A percentile compares a stretch with the other conserved stretches of the same genome.
Evolutionary conservation across 1,140 invertebrate genomes (phyloP).

Genomic region (Brachionus koreanus): DNA sequence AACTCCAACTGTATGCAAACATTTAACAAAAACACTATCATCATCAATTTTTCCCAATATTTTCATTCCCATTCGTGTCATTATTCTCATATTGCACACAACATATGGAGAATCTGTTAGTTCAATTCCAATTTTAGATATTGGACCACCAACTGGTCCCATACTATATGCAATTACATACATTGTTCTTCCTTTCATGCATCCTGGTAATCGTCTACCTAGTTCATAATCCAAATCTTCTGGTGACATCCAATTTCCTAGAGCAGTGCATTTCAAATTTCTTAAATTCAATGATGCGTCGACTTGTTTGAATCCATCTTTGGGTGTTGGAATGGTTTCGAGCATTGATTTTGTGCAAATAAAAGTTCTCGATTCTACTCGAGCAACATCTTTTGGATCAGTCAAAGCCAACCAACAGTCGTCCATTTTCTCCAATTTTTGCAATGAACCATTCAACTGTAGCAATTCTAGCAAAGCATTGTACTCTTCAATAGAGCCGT

Average conservation of each 20-base stretch:
- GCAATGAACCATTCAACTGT: conserved; percentile 67
- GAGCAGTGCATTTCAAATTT: conserved; percentile 52
- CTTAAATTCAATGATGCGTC: not conserved
- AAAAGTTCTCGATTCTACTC: conserved; percentile 91
- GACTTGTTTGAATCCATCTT: conserved; percentile 49
- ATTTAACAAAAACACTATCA: conserved; percentile 63
- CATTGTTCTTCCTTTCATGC: conserved; percentile 96
- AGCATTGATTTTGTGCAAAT: conserved; percentile 77
- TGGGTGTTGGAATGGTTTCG: conserved; percentile 76
- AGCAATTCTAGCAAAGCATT: conserved; percentile 62
- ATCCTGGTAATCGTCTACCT: no score
- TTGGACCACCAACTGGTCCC: conserved; percentile 88
- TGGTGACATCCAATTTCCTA: no score
- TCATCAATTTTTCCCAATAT: conserved; percentile 49
- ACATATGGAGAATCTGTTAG: conserved; percentile 96
- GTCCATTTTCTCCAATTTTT: conserved; percentile 78
- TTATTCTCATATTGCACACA: no score
- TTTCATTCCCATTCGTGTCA: no score
- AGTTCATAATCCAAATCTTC: no score
- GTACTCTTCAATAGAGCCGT: conserved; percentile 80
- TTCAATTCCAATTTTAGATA: conserved; percentile 95
- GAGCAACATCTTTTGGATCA: conserved; percentile 91
- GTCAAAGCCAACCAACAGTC: conserved; percentile 93
- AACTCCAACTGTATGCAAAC: no score
- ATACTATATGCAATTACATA: conserved; percentile 98